Evolutionary conservation across 92 coral and sea anemone genomes (phyloP), one percentile per base, ranked within the genome.

Genomic region (Phymanthus crucifer): DNA sequence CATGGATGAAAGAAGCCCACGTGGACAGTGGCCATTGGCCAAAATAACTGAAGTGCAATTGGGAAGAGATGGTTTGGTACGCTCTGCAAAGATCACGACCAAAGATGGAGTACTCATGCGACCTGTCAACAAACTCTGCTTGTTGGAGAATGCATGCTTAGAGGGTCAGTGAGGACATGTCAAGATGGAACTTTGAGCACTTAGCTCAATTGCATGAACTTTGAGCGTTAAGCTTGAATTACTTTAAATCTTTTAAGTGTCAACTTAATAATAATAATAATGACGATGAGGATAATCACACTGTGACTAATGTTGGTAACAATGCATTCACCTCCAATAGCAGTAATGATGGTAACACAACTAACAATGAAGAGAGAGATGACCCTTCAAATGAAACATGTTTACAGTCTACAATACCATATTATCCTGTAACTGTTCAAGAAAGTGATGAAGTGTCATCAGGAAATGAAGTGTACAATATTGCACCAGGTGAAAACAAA

Each of bases 11-110:
- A 80, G 19, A 33, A 13, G 36, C 14, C n/a, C 52, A 4, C 78
- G 85, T 37, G 85, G 77, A 3, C 78, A 71, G 23, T 80, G 85
- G 85, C 85, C 85, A 16, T 38, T 80, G 26, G 84, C 21, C 9
- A 45, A 45, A 10, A 40, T 80, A 19, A 37, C 37, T 18, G 84
- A 80, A 27, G 78, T 33, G 5, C 54, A 80, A 35, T 40, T 29
- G 35, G 78, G 21, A 24, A 80, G 71, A 35, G 66, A 80, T 54
- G 84, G 78, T 11, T 45, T 52, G 1, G 78, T 71, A 6, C 78
- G 78, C 17, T 72, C 77, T 1, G 77, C 16, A 2, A 45, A 45
- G n/a, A 5, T 72, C 32, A 40, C n/a, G 32, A 40, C 34, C 31
- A 45, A 40, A 11, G 77, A 72, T 19, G 33, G 31, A 23, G 32